Percentiles rank a stretch among this genome's conserved stretches.
These are phyloP conservation scores for Halictus ligatus DNA, from an alignment of 2,888 invertebrate genomes.

Conservation along the genomic window DNA sequence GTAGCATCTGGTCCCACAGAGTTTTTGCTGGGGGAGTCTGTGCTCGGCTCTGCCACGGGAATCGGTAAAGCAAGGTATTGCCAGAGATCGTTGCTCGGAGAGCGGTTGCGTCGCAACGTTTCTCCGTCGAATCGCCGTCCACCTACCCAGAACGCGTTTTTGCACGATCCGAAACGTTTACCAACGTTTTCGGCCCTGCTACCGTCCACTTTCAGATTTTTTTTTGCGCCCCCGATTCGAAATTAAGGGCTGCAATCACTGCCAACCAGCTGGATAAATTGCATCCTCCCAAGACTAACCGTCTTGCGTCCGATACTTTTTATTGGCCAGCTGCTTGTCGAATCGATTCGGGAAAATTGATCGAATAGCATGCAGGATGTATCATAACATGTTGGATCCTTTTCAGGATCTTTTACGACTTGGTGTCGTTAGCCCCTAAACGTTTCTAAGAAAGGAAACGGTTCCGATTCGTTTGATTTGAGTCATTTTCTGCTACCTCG, in stretches of 20 bases:
- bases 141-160: background rate
- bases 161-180: background rate
- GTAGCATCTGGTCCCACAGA: background rate
- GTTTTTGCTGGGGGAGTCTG: background rate
- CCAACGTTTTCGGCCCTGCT: background rate
- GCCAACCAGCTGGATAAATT: background rate
- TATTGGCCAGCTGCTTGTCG: too few relatives aligned
- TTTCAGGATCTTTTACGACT: too few relatives aligned
- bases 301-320: too few relatives aligned
- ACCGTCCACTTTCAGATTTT: background rate
- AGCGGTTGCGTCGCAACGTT: conserved; percentile 31
- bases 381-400: too few relatives aligned
- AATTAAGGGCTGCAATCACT: background rate
- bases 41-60: conserved; percentile 1
- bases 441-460: too few relatives aligned
- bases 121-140: background rate
- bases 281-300: background rate
- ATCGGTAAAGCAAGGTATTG: background rate
- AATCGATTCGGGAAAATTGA: too few relatives aligned
- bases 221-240: background rate
- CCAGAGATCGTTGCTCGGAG: background rate
- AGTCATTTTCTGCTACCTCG: too few relatives aligned
- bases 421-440: too few relatives aligned
- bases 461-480: too few relatives aligned
- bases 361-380: too few relatives aligned